Conservation (phyloP, 2,888 invertebrate genomes). For the Octonoba sinensis region DNA sequence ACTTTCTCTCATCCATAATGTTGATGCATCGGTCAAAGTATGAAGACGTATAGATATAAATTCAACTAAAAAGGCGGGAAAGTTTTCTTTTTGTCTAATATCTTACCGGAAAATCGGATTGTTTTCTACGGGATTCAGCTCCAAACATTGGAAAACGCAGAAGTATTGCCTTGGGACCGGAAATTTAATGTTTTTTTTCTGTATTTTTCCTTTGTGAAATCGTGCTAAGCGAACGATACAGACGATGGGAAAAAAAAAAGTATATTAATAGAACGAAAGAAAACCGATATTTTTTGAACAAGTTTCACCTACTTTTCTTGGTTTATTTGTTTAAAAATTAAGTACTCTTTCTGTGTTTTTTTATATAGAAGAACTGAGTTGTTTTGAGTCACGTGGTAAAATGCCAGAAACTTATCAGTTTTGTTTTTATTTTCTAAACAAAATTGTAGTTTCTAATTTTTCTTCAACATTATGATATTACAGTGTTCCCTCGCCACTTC, state of each 20-base stretch:
- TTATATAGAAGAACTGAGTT: no score
- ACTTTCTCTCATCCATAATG: constrained; percentile 46
- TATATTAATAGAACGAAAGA: no score
- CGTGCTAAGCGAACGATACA: constrained; percentile 12
- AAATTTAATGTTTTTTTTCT: constrained; percentile 20
- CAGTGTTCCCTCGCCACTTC: no score
- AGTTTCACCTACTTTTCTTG: no score
- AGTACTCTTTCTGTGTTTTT: no score
- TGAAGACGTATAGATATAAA: constrained; percentile 52
- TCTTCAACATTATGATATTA: no score
- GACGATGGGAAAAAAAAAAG: constrained; percentile 3
- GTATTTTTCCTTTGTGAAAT: constrained; percentile 22
- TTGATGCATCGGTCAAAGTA: constrained; percentile 28
- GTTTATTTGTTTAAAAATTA: no score
- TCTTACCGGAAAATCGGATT: constrained; percentile 51
- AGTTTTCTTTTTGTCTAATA: constrained; percentile 39
- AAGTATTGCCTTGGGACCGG: constrained; percentile 35
- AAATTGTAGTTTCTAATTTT: no score
- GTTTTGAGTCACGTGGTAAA: no score
- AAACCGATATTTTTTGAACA: no score
- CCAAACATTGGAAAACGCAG: constrained; percentile 17
- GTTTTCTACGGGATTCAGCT: constrained; percentile 38
- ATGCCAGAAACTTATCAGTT: no score
- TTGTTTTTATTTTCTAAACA: no score
- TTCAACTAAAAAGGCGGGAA: constrained; percentile 51